Evolutionary conservation across 2,888 invertebrate genomes (phyloP), one percentile per base, ranked within the genome.

Genomic region (Unio delphinus): DNA sequence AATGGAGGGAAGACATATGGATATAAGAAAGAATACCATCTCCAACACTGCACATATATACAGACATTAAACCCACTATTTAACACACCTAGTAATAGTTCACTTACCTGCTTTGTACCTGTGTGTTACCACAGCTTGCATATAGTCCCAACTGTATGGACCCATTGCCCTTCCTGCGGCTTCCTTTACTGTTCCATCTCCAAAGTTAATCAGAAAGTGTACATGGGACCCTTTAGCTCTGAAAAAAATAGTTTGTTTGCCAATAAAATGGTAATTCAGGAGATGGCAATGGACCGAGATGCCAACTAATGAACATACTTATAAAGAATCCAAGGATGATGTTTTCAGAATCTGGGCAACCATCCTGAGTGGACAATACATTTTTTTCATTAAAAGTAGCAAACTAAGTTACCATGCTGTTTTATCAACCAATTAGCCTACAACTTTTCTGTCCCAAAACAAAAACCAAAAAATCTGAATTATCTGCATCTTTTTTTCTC

Each of bases 151-250:
- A 45, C 45, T 15, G 45, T 45, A 45, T 45, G 45, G 45, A 23
- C 71, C 34, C 20, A 64, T 62, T 6, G 57, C 3, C 45, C 15
- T 60, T 17, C 85, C 85, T 17, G 68, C 30, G 6, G 83, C 79
- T 30, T 71, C 64, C 57, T 72, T 34, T 8, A 58, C 65, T 6
- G 67, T 62, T 2, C 87, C 88, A 75, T 89, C 88, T n/a, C 88
- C 89, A 81, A 85, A 89, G 72, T 88, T 82, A 81, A 89, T 88
- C 26, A 78, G 58, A 76, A 86, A 89, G 4, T 61, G 73, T 15
- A 88, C 84, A 73, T 87, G 82, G 7, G 88, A 85, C 55, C 88
- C 88, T 66, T 78, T 72, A 23, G 73, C 82, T 54, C 83, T 78
- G 78, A 59, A 70, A 72, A 26, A 61, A 65, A 64, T 23, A 55